Percentiles rank a stretch among this genome's conserved stretches.
These are phyloP conservation scores for Brachionus asplanchnoidis DNA, from an alignment of 1,140 invertebrate genomes.

Conservation along the genomic window DNA sequence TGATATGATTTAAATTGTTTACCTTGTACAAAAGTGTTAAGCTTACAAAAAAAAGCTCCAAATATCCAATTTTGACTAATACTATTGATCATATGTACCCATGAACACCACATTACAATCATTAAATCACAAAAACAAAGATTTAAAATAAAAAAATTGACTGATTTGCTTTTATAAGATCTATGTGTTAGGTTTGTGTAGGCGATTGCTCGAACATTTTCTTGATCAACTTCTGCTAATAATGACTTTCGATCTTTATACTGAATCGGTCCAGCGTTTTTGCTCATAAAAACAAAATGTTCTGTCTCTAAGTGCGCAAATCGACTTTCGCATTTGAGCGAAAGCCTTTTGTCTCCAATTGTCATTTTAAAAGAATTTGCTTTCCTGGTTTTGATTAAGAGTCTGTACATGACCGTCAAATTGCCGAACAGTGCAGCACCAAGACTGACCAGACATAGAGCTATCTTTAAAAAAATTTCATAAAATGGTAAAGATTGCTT, in stretches of 20 bases:
- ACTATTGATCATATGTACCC: conserved; percentile 56
- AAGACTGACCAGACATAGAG: conserved; percentile 3
- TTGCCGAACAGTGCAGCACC: background rate
- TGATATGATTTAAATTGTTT: conserved; percentile 45
- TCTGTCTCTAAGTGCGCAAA: background rate
- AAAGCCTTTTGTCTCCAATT: background rate
- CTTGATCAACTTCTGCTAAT: background rate
- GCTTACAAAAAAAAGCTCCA: conserved; percentile 58
- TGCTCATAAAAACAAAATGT: background rate
- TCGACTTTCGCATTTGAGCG: background rate
- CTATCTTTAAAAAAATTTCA: background rate
- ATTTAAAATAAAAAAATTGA: conserved; percentile 54
- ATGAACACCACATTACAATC: conserved; percentile 59
- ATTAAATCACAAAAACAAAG: conserved; percentile 50
- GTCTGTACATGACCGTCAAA: background rate
- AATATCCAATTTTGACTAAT: conserved; percentile 52
- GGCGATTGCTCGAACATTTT: background rate
- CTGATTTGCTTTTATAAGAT: conserved; percentile 46
- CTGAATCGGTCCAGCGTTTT: background rate
- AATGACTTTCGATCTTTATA: background rate
- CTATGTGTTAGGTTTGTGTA: background rate
- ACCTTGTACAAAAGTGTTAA: conserved; percentile 60
- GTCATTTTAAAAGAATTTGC: background rate
- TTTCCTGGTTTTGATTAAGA: background rate
- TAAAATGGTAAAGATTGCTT: background rate